phyloP scores from a whole-genome alignment of 2,888 invertebrate species.

The Amphipyra berbera region DNA sequence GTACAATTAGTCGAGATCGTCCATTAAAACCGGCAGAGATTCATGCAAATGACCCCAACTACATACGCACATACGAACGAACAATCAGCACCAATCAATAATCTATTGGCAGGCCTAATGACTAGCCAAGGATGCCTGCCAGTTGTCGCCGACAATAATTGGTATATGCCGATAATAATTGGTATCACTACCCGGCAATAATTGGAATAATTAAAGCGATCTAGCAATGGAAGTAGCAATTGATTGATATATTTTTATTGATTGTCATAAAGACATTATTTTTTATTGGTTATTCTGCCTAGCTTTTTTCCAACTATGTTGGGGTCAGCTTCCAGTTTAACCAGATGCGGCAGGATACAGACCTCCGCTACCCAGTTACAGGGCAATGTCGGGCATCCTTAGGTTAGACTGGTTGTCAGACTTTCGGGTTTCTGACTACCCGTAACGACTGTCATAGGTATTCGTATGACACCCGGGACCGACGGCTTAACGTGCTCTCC shows the following conservation, averaged over 20 bases:
- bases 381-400: too few species aligned
- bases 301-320: too few species aligned
- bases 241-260: slow-evolving; percentile 63
- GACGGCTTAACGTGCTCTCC: too few species aligned
- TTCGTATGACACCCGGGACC: too few species aligned
- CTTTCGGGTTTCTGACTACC: too few species aligned
- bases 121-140: slow-evolving; percentile 84
- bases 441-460: too few species aligned
- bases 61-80: slow-evolving; percentile 71
- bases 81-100: slow-evolving; percentile 90
- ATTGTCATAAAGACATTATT: slow-evolving; percentile 16
- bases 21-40: slow-evolving; percentile 85
- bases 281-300: slow-evolving; percentile 11
- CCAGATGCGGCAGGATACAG: too few species aligned
- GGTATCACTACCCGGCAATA: slow-evolving; percentile 75
- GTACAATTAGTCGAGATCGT: slow-evolving; percentile 81
- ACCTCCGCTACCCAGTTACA: too few species aligned
- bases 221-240: slow-evolving; percentile 58
- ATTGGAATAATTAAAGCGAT: slow-evolving; percentile 85
- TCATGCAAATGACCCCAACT: slow-evolving; percentile 84
- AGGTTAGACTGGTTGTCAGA: too few species aligned
- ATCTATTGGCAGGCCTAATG: slow-evolving; percentile 88
- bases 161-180: slow-evolving; percentile 80
- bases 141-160: slow-evolving; percentile 79
- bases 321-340: too few species aligned